phyloP scores from a whole-genome alignment of 2,888 invertebrate species.

The Atherix ibis region DNA sequence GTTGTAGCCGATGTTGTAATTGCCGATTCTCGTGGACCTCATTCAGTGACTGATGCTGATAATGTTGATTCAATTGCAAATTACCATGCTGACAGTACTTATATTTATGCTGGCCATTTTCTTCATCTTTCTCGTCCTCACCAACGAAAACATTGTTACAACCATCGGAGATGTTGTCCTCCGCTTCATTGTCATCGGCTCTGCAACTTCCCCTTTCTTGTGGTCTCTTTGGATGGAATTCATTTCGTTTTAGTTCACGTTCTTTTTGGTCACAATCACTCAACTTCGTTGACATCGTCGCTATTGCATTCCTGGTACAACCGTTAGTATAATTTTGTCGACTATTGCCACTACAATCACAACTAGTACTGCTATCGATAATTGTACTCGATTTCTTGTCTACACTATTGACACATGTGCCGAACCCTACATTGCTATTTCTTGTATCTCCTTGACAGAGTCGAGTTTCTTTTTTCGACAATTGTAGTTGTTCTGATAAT shows the following conservation, averaged over 20 bases:
- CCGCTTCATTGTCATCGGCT: too few relatives aligned
- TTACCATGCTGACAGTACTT: not conserved
- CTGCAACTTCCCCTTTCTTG: too few relatives aligned
- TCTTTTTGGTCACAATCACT: too few relatives aligned
- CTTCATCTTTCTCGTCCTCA: not conserved
- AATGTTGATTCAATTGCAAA: too few relatives aligned
- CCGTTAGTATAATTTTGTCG: too few relatives aligned
- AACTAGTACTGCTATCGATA: slow-evolving; percentile 2
- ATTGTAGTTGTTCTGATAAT: slow-evolving; percentile 4
- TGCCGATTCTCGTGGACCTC: slow-evolving; percentile 1
- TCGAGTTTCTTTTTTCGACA: slow-evolving; percentile 12
- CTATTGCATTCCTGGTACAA: too few relatives aligned
- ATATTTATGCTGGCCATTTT: not conserved
- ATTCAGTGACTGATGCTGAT: not conserved
- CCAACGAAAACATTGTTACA: not conserved
- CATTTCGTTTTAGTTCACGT: too few relatives aligned
- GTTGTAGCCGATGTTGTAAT: slow-evolving; percentile 9
- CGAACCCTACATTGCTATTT: too few relatives aligned
- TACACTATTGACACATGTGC: slow-evolving; percentile 11
- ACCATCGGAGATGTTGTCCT: slow-evolving; percentile 7
- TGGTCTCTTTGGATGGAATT: too few relatives aligned
- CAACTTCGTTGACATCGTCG: too few relatives aligned
- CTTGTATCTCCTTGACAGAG: too few relatives aligned
- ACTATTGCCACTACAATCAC: slow-evolving; percentile 6
- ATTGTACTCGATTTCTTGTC: slow-evolving; percentile 14